Conservation (phyloP, 2,113 vertebrate genomes). For the Acinonyx jubatus region DNA sequence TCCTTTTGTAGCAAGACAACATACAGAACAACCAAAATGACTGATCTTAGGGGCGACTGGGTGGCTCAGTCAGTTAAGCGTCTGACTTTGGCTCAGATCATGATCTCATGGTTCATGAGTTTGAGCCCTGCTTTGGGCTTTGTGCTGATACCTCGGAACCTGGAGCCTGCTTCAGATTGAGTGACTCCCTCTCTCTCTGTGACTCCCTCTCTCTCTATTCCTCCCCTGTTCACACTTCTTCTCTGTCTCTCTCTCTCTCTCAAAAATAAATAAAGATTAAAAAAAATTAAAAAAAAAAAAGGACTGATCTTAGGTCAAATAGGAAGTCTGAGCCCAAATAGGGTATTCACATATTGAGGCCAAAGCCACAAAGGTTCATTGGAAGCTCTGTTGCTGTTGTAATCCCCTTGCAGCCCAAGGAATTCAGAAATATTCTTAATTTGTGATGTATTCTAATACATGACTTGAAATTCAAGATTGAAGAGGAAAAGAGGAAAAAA, state of each 20-base stretch:
- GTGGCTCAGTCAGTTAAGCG: no score
- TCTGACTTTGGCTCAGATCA: no score
- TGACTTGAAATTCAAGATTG: slow-evolving; percentile 20
- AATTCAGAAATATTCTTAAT: slow-evolving; percentile 31
- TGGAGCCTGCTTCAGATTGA: no score
- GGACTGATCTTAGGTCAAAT: neutral
- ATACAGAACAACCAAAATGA: neutral
- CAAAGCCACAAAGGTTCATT: neutral
- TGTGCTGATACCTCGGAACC: no score
- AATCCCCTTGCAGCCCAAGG: neutral
- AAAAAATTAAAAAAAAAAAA: no score
- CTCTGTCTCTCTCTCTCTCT: no score
- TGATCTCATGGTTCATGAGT: no score
- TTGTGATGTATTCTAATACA: neutral
- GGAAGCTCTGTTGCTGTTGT: neutral
- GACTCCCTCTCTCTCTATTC: no score
- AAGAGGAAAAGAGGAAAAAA: neutral
- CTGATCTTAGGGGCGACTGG: neutral
- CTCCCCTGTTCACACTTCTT: no score
- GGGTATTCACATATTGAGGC: neutral
- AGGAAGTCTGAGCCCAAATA: neutral
- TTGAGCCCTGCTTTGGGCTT: no score
- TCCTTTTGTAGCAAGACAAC: neutral
- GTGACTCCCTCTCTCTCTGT: no score
- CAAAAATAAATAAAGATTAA: no score